Base-by-base conservation (phyloP, 2,797 vertebrate species). In the Craterocephalus amniculus region DNA sequence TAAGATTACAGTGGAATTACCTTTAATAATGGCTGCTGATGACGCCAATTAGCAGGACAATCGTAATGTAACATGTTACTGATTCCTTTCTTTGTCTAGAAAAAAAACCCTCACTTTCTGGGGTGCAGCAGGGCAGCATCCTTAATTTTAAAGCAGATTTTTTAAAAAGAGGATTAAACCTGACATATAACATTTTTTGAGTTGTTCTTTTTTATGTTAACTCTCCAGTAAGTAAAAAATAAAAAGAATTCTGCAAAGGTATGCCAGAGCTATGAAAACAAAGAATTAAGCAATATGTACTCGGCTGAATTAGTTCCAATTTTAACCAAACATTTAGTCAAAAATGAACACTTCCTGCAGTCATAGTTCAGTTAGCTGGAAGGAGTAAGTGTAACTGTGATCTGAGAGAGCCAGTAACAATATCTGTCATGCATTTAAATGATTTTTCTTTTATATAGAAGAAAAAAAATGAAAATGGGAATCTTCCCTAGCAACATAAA, bases 41-140 rank as follows among this genome's bases (percentile, higher is more conserved):
- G 66, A 74, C 68, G 72, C 31, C 35, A 80, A 71, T 70, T 83
- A 70, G 45, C 16, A n/a, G 40, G 70, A 77, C 69, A 59, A 77
- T 71, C 56, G 71, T 35, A 76, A 60, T 65, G 38, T 49, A 56
- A 68, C 51, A 36, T 26, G 31, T 35, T 55, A 83, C 61, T 66
- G 58, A 79, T 76, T 78, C 34, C 29, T 74, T 22, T 11, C 49
- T 22, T 45, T 54, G 7, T 4, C 12, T 20, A 52, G 6, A 22
- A 62, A 34, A 40, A 63, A 36, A 75, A n/a, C n/a, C 6, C 6
- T 74, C 32, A 48, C 3, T 5, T 9, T 6, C 31, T 8, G 26
- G 8, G 48, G 43, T 60, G 34, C 61, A 48, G 11, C 27, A 45
- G 54, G 26, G 20, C 51, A 70, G 34, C 29, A 22, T 51, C 35